These are phyloP conservation scores for Myrmecobius fasciatus DNA, from an alignment of 2,113 vertebrate genomes.

Conservation along the genomic window DNA sequence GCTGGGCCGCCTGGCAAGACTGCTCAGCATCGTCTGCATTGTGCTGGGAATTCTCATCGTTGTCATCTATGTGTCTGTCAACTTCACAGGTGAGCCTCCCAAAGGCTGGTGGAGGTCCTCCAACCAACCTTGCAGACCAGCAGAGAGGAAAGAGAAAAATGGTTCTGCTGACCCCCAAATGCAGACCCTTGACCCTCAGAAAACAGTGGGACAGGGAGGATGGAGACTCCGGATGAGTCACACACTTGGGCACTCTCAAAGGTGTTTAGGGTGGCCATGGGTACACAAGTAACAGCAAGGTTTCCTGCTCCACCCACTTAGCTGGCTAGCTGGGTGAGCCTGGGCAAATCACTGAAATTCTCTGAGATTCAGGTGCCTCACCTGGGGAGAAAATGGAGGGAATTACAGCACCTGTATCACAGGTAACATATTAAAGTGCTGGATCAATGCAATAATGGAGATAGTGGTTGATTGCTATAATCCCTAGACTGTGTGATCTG, in stretches of 20 bases:
- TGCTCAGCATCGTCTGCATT: conserved; percentile 90
- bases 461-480: not conserved
- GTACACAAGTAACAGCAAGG: not conserved
- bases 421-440: not conserved
- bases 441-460: not conserved
- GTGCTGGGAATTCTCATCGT: conserved; percentile 89
- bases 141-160: not conserved
- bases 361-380: too few relatives aligned
- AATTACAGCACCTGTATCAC: not conserved
- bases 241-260: too few relatives aligned
- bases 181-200: not conserved
- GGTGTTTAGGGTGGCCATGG: too few relatives aligned
- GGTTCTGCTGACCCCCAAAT: not conserved
- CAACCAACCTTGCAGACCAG: not conserved
- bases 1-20: conserved; percentile 89
- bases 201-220: not conserved
- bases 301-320: not conserved
- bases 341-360: not conserved
- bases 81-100: conserved; percentile 85
- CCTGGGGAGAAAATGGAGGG: not conserved
- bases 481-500: too few relatives aligned
- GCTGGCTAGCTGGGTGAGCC: too few relatives aligned
- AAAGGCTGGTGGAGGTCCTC: not conserved
- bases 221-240: not conserved
- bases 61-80: conserved; percentile 84